A percentile compares a stretch with the other conserved stretches of the same genome.
These are phyloP conservation scores for Callipepla squamata DNA, from an alignment of 2,113 vertebrate genomes.

Conservation along the genomic window DNA sequence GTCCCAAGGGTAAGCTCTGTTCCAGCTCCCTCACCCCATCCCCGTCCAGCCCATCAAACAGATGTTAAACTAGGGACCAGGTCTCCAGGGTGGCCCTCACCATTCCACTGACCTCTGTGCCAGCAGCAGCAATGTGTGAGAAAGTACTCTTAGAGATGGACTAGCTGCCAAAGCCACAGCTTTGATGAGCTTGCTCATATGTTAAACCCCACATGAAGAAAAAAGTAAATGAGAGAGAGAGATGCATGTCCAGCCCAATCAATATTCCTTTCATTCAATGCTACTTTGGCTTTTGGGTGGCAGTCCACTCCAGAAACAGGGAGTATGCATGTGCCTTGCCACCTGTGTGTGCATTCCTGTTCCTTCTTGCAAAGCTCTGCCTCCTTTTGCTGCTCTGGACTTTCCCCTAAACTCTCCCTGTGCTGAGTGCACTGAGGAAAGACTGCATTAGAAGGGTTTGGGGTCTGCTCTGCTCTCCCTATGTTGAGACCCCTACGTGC, in stretches of 20 bases:
- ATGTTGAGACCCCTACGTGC: fast-evolving
- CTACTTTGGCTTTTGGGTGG: background rate
- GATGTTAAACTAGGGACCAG: fast-evolving
- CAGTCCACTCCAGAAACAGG: background rate
- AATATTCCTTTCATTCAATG: background rate
- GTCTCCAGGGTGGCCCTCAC: background rate
- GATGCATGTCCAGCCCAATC: background rate
- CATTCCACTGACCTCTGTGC: background rate
- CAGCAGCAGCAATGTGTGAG: background rate
- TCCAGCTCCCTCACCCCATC: background rate
- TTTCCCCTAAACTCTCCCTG: background rate
- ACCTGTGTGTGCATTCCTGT: background rate
- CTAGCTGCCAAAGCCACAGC: background rate
- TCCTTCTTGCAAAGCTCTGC: background rate
- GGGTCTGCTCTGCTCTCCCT: background rate
- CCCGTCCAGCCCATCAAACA: background rate
- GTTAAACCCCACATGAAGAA: background rate
- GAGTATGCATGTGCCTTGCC: fast-evolving
- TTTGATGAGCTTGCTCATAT: background rate
- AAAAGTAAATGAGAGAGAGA: background rate
- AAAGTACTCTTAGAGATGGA: background rate
- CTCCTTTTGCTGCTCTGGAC: fast-evolving
- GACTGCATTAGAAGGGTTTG: fast-evolving
- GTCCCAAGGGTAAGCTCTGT: background rate
- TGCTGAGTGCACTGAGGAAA: background rate